A percentile compares a stretch with the other conserved stretches of the same genome.
Conservation (phyloP, 2,113 vertebrate genomes). For the Entosphenus tridentatus region DNA sequence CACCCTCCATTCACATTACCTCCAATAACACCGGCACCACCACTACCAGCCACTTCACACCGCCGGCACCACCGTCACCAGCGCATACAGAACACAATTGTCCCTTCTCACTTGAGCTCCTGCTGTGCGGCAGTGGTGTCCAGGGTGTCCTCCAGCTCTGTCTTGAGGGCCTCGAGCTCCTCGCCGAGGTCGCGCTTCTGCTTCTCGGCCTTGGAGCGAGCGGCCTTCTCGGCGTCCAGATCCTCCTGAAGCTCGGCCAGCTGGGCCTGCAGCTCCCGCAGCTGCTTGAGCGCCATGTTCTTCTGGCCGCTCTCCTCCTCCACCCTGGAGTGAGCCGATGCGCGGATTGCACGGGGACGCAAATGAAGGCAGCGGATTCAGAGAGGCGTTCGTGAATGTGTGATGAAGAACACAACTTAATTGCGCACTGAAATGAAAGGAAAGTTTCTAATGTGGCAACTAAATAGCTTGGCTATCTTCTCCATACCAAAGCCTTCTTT, state of each 20-base stretch:
- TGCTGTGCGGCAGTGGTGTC: slow-evolving; percentile 86
- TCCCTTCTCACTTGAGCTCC: slow-evolving; percentile 51
- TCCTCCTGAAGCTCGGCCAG: slow-evolving; percentile 84
- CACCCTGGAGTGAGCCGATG: slow-evolving; percentile 26
- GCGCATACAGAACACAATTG: neutral
- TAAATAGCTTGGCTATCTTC: too few relatives aligned
- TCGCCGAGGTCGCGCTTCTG: slow-evolving; percentile 80
- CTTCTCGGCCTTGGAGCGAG: slow-evolving; percentile 71
- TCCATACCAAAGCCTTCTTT: too few relatives aligned
- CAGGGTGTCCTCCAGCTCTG: slow-evolving; percentile 74
- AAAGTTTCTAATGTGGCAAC: too few relatives aligned
- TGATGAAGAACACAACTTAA: too few relatives aligned
- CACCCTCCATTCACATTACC: too few relatives aligned
- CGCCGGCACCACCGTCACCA: neutral
- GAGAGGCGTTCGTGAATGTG: too few relatives aligned
- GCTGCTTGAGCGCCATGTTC: slow-evolving; percentile 81
- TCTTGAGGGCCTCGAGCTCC: slow-evolving; percentile 83
- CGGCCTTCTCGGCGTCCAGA: slow-evolving; percentile 55
- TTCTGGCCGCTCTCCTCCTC: slow-evolving; percentile 85
- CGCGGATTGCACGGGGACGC: too few relatives aligned
- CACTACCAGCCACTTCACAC: neutral
- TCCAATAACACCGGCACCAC: too few relatives aligned
- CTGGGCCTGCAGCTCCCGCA: slow-evolving; percentile 79
- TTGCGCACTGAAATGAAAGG: too few relatives aligned
- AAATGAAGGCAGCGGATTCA: too few relatives aligned